Evolutionary conservation across 2,113 vertebrate species (phyloP).

Genomic region (Atrichornis clamosus): DNA sequence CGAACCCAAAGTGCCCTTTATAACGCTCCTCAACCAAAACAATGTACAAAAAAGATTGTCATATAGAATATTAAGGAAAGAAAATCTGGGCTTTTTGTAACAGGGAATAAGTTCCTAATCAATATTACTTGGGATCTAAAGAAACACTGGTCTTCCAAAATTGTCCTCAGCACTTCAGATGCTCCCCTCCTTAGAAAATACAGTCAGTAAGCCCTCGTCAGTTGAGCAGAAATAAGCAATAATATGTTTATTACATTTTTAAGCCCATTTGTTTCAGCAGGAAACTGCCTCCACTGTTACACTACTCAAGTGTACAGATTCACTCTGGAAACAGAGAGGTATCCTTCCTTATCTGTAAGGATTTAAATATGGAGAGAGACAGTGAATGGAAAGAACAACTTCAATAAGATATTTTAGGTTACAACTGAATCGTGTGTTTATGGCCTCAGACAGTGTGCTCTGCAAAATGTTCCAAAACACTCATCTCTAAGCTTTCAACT

Average conservation of each 20-base stretch:
- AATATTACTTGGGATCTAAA: neutral
- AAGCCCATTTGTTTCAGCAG: neutral
- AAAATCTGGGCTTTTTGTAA: neutral
- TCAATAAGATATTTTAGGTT: conserved; percentile 30
- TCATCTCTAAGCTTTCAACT: neutral
- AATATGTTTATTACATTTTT: neutral
- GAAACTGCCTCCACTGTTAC: neutral
- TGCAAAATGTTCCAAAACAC: conserved; percentile 16
- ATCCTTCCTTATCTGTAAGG: conserved; percentile 13
- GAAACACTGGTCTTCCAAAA: neutral
- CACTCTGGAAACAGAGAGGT: neutral
- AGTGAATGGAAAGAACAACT: conserved; percentile 42
- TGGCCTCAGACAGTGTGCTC: neutral
- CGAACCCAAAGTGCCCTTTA: neutral
- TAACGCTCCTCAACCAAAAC: neutral
- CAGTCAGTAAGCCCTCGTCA: neutral
- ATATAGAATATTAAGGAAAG: neutral
- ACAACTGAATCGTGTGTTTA: neutral
- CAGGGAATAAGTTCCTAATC: neutral
- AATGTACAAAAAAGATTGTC: neutral
- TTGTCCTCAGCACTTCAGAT: neutral
- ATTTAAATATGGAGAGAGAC: conserved; percentile 27
- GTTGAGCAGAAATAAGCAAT: neutral
- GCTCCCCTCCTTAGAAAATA: neutral
- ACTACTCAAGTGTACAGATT: conserved; percentile 10